A percentile compares a stretch with the other conserved stretches of the same genome.
phyloP scores from a whole-genome alignment of 2,888 invertebrate genomes.

The Synanthedon vespiformis region DNA sequence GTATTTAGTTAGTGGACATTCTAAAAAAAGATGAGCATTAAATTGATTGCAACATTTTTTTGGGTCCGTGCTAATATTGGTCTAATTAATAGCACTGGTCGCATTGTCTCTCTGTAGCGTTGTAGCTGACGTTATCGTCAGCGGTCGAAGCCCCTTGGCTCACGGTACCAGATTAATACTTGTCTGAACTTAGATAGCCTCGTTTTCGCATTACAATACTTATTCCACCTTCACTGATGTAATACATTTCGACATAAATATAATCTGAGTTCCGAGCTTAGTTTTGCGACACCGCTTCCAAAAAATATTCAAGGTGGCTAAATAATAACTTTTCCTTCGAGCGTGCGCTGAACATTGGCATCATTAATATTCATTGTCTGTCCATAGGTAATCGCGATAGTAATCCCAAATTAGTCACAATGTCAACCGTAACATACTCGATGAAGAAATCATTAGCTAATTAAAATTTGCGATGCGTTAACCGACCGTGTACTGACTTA shows the following conservation, averaged over 20 bases:
- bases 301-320: too few species aligned
- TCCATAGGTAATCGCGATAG: not conserved
- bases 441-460: constrained; percentile 57
- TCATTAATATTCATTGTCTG: not conserved
- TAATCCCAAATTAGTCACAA: not conserved
- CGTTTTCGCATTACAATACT: constrained; percentile 24
- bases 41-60: not conserved
- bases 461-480: constrained; percentile 67
- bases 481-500: constrained; percentile 53
- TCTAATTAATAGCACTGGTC: constrained; percentile 20
- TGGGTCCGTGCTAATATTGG: constrained; percentile 17
- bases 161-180: constrained; percentile 45
- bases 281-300: too few species aligned
- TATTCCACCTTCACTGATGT: constrained; percentile 20
- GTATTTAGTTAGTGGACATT: too few species aligned
- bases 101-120: constrained; percentile 11
- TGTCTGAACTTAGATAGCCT: constrained; percentile 51
- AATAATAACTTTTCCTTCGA: too few species aligned
- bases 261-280: too few species aligned
- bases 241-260: not conserved
- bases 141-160: constrained; percentile 58
- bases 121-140: constrained; percentile 41
- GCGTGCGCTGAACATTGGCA: too few species aligned
- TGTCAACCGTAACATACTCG: constrained; percentile 19
- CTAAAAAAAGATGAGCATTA: not conserved